A percentile compares a stretch with the other conserved stretches of the same genome.
phyloP scores from a whole-genome alignment of 2,888 invertebrate genomes.

The Dryobotodes eremita region DNA sequence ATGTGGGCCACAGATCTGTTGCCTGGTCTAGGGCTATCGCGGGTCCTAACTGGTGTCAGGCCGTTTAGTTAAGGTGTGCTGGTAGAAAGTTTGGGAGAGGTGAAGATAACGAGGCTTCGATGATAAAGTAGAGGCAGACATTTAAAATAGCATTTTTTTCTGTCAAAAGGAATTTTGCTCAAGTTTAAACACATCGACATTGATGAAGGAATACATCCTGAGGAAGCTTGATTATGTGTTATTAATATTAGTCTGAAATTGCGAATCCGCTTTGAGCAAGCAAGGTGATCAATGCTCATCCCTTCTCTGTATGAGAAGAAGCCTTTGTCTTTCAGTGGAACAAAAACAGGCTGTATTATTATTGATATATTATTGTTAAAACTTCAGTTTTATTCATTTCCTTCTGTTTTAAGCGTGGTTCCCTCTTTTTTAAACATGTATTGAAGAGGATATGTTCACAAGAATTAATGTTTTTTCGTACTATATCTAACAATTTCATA shows the following conservation, averaged over 20 bases:
- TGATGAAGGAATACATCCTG: neutral
- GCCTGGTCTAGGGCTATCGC: conserved; percentile 46
- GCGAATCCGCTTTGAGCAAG: neutral
- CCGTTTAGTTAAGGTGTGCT: conserved; percentile 29
- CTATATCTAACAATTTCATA: neutral
- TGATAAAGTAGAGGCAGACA: too few relatives aligned
- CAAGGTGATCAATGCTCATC: too few relatives aligned
- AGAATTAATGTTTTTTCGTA: neutral
- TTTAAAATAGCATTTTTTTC: neutral
- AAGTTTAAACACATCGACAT: neutral
- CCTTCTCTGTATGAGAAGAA: neutral
- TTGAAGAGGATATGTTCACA: neutral
- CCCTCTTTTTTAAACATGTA: too few relatives aligned
- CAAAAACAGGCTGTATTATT: too few relatives aligned
- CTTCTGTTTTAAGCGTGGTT: neutral
- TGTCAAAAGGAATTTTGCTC: neutral
- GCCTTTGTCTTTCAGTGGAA: too few relatives aligned
- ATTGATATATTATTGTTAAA: neutral
- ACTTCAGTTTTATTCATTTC: neutral
- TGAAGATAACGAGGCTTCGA: neutral
- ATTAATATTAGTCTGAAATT: neutral
- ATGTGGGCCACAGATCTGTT: conserved; percentile 70
- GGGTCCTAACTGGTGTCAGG: conserved; percentile 18
- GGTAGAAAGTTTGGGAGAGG: conserved; percentile 21
- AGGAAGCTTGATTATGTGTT: too few relatives aligned